Evolutionary conservation across 2,797 vertebrate species (phyloP), one percentile per base, ranked within the genome.

Genomic region (Euthynnus affinis): DNA sequence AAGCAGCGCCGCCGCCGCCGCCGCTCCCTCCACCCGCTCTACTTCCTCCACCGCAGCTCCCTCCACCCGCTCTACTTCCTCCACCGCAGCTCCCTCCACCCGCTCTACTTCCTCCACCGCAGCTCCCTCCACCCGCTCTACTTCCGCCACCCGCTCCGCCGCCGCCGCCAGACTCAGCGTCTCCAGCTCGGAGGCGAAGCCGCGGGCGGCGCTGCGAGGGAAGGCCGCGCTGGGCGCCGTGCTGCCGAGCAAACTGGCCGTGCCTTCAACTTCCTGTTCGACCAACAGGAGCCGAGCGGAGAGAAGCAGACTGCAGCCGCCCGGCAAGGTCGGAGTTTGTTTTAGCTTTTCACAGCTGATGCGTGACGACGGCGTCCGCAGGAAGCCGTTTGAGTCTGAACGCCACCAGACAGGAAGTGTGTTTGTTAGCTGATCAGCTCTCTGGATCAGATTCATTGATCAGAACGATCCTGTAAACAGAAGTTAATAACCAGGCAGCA

Each of bases 101-200:
- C 61, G 14, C 0, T 49, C 20, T 25, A 5, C 53, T 12, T 13
- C 23, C 4, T 1, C 15, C 9, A 46, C 13, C 42, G 13, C 20
- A 83, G 68, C 78, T 3, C 74, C 34, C 5, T 53, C 44, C 25
- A 44, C 83, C 25, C 95, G 90, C 74, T 92, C 74, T 2, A 13
- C n/a, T 3, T 5, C 59, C 5, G 57, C 18, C 40, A 7, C 57
- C 37, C 12, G 59, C 15, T 15, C 52, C 1, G 13, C 40, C 5
- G 7, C 60, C 15, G 23, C 46, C 1, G 0, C 53, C 49, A 80
- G 80, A 60, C 82, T 76, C 32, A 74, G 88, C 77, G 85, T 88
- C 20, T 89, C 91, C 61, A 97, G 94, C 81, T 95, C 96, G 6
- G 61, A 80, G 7, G 72, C 85, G 58, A 92, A 86, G 69, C 13